Percentiles rank a stretch among this genome's conserved stretches.
Conservation (phyloP, 1,140 invertebrate genomes). For the Drosophila busckii region DNA sequence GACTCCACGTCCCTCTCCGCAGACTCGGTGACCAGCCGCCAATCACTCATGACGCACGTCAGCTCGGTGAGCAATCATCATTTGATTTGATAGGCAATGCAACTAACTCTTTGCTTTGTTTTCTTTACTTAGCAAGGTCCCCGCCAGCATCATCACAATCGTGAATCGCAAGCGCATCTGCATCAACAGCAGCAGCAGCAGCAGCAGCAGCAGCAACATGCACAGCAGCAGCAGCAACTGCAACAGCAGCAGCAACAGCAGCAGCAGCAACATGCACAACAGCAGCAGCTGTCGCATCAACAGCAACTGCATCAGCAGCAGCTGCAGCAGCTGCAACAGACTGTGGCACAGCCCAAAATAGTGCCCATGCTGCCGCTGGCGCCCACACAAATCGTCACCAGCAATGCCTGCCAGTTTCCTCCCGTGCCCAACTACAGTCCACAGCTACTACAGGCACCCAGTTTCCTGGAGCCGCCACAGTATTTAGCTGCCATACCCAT, state of each 20-base stretch:
- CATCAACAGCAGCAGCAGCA: constrained; percentile 32
- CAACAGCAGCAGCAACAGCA: constrained; percentile 47
- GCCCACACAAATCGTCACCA: constrained; percentile 44
- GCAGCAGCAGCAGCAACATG: constrained; percentile 29
- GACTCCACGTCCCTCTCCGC: constrained; percentile 84
- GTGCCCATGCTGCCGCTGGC: constrained; percentile 54
- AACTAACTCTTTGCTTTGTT: neutral
- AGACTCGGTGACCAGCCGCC: constrained; percentile 83
- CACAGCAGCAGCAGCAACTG: constrained; percentile 32
- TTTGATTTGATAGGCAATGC: neutral
- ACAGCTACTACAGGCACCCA: constrained; percentile 70
- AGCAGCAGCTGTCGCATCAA: constrained; percentile 26
- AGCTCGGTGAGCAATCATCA: constrained; percentile 78
- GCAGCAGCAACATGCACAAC: constrained; percentile 41
- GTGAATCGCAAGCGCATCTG: constrained; percentile 19
- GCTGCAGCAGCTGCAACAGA: constrained; percentile 36
- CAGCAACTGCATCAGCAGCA: constrained; percentile 39
- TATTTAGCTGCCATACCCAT: constrained; percentile 83
- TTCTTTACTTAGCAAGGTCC: constrained; percentile 44
- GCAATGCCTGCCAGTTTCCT: constrained; percentile 51
- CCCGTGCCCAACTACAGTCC: constrained; percentile 59
- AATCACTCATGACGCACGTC: constrained; percentile 80
- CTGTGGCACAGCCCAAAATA: constrained; percentile 40
- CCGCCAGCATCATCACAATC: constrained; percentile 41
- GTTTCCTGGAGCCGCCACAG: constrained; percentile 82